Conservation (phyloP, 2,797 vertebrate species). For the Margarornis squamiger region DNA sequence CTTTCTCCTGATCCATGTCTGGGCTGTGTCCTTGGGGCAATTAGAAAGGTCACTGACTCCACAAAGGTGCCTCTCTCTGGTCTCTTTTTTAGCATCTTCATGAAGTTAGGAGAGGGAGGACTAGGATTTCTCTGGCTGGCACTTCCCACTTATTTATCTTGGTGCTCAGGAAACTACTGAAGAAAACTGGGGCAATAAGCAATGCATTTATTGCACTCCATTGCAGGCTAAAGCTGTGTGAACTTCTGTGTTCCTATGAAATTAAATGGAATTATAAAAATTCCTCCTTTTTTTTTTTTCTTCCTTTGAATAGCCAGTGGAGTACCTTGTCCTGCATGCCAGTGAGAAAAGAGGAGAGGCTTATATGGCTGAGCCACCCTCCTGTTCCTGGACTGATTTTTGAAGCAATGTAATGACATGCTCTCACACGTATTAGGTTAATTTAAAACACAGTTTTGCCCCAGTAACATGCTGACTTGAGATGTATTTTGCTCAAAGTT, state of each 20-base stretch:
- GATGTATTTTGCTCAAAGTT: not conserved
- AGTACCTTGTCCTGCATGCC: rapidly evolving
- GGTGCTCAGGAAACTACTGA: not conserved
- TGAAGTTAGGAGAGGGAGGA: not conserved
- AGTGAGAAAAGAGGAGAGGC: not conserved
- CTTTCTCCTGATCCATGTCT: not conserved
- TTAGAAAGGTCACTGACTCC: not conserved
- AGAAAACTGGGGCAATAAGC: not conserved
- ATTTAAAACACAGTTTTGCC: not conserved
- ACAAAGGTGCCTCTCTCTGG: not conserved
- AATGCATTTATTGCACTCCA: not conserved
- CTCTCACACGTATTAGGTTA: not conserved
- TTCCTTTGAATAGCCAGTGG: not conserved
- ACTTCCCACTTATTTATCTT: not conserved
- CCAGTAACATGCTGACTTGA: not conserved
- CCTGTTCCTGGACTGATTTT: not conserved
- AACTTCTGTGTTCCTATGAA: not conserved
- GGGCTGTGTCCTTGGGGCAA: not conserved
- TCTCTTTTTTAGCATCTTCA: not conserved
- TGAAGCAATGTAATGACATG: not conserved
- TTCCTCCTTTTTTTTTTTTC: not conserved
- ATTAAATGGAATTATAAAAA: not conserved
- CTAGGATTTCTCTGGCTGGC: not conserved
- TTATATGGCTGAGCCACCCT: not conserved
- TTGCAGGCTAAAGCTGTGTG: not conserved